phyloP scores from a whole-genome alignment of 2,888 invertebrate species.

The Vesta saturnalis region DNA sequence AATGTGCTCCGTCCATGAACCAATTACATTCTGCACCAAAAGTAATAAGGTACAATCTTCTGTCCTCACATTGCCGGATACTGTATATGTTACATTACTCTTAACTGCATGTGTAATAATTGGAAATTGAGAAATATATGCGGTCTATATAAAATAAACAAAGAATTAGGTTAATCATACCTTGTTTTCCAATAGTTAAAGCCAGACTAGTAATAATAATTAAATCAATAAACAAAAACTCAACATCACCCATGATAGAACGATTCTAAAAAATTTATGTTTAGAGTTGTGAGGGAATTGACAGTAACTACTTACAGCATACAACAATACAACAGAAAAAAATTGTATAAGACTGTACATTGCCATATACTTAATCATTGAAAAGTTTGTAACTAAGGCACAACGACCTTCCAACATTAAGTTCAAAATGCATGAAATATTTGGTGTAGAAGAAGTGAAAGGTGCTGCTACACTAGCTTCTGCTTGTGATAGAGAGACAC shows the following conservation, averaged over 20 bases:
- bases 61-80: too few species aligned
- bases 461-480: slow-evolving; percentile 92
- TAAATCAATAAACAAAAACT: slow-evolving; percentile 83
- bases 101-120: too few species aligned
- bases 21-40: too few species aligned
- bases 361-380: slow-evolving; percentile 92
- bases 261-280: slow-evolving; percentile 63
- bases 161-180: too few species aligned
- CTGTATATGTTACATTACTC: too few species aligned
- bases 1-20: too few species aligned
- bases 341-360: slow-evolving; percentile 91
- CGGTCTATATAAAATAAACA: too few species aligned
- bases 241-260: slow-evolving; percentile 77
- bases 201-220: slow-evolving; percentile 80
- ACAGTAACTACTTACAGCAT: slow-evolving; percentile 66
- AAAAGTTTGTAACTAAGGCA: slow-evolving; percentile 89
- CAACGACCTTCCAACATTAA: slow-evolving; percentile 87
- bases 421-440: slow-evolving; percentile 83
- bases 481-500: slow-evolving; percentile 87
- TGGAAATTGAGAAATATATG: too few species aligned
- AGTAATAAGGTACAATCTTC: too few species aligned
- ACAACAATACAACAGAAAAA: slow-evolving; percentile 81
- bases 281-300: neutral
- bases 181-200: slow-evolving; percentile 74
- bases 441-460: slow-evolving; percentile 83